phyloP scores from a whole-genome alignment of 2,888 invertebrate species.

The Gymnocheta viridis region DNA sequence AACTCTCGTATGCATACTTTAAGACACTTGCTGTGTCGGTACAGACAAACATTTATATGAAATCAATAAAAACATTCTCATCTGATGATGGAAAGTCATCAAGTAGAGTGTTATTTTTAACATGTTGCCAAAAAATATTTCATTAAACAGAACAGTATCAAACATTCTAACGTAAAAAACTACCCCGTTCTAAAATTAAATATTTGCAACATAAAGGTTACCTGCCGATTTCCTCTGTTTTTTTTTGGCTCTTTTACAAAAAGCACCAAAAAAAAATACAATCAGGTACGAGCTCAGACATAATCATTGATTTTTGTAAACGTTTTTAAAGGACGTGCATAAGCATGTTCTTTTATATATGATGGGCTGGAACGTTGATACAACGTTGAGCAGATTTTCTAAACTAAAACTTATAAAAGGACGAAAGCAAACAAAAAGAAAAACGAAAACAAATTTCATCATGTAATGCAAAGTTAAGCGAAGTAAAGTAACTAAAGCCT shows the following conservation, averaged over 20 bases:
- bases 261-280: neutral
- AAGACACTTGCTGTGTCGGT: neutral
- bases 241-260: slow-evolving; percentile 39
- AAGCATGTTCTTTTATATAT: neutral
- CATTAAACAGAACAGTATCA: neutral
- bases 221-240: slow-evolving; percentile 22
- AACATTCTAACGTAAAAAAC: neutral
- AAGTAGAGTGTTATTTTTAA: slow-evolving; percentile 59
- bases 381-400: slow-evolving; percentile 5
- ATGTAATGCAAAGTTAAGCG: slow-evolving; percentile 51
- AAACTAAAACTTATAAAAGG: slow-evolving; percentile 12
- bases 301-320: slow-evolving; percentile 61
- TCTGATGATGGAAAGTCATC: slow-evolving; percentile 47
- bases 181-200: slow-evolving; percentile 35
- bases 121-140: slow-evolving; percentile 61
- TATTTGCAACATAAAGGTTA: slow-evolving; percentile 39
- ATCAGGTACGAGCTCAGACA: slow-evolving; percentile 42
- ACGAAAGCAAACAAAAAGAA: neutral
- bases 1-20: neutral
- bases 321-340: slow-evolving; percentile 27
- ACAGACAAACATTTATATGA: neutral
- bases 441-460: slow-evolving; percentile 35
- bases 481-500: slow-evolving; percentile 32
- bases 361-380: neutral
- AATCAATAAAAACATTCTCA: slow-evolving; percentile 43